Evolutionary conservation across 2,797 vertebrate species (phyloP).

Genomic region (Dromococcyx pavoninus): DNA sequence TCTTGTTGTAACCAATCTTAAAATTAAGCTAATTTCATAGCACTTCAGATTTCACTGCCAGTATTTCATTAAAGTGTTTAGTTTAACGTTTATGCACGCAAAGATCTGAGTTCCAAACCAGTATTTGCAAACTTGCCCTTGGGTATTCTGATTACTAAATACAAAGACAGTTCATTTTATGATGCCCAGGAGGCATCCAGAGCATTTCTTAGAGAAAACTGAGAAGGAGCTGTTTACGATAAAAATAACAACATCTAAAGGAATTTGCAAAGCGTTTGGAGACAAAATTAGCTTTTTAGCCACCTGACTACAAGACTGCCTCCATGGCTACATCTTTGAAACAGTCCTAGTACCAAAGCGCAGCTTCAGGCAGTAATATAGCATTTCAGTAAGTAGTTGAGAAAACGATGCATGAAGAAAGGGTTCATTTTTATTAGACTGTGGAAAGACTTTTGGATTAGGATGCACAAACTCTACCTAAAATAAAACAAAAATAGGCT

Average conservation of each 20-base stretch:
- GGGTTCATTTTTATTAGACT: not conserved
- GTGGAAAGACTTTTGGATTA: not conserved
- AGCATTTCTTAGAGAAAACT: not conserved
- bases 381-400: not conserved
- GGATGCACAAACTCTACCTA: not conserved
- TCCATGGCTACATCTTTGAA: not conserved
- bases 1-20: not conserved
- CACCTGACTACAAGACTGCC: not conserved
- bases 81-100: rapidly evolving
- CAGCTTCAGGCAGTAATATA: not conserved
- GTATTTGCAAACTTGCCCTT: not conserved
- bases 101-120: not conserved
- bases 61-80: not conserved
- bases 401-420: not conserved
- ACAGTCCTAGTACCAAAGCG: not conserved
- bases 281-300: not conserved
- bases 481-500: not conserved
- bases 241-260: not conserved
- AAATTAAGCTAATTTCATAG: not conserved
- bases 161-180: not conserved
- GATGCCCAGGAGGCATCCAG: not conserved
- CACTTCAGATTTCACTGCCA: not conserved
- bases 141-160: not conserved
- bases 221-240: not conserved
- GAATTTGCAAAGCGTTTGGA: not conserved